Evolutionary conservation across 2,888 invertebrate species (phyloP), one percentile per base, ranked within the genome.

Genomic region (Eutolmus rufibarbis): DNA sequence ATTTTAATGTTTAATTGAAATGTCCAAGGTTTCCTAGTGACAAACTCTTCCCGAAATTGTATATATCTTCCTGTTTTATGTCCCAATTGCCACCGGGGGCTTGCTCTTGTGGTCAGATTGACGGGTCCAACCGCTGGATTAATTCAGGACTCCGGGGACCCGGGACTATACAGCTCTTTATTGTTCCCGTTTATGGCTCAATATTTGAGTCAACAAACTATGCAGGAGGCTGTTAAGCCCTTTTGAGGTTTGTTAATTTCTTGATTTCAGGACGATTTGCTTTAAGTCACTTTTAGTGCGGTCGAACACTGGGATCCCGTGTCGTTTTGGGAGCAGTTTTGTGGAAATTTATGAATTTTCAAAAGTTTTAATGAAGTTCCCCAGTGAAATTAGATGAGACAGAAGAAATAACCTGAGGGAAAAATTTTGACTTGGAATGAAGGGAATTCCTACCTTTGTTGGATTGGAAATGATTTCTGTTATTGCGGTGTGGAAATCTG

Each of bases 251-350:
- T 79, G 79, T 79, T 79, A 79, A 79, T 79, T 51, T 28, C 79
- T 79, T 79, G 79, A 79, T 79, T 79, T 79, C 79, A 79, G 79
- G 79, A 79, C 79, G 79, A 79, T 79, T 79, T 79, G 79, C 79
- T 79, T 79, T 79, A 28, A 79, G 51, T 79, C 51, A 79, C 79
- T 79, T 79, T 51, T 79, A 23, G 40, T 79, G 79, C 31, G 79
- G 79, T 79, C 66, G 23, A 79, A 31, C 51, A 51, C n/a, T 51
- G 28, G 12, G 51, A 9, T 12, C 19, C 66, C 23, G 23, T 43
- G 78, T 23, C 31, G 14, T 40, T 46, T 79, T 66, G 16, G 79
- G 31, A 51, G 79, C n/a, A 79, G 19, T 79, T 79, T 51, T 79
- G 79, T 51, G 79, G 79, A 79, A 51, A 51, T 79, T 79, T 79